A percentile compares a stretch with the other conserved stretches of the same genome.
phyloP scores from a whole-genome alignment of 2,797 vertebrate genomes.

The Xiphophorus birchmanni region DNA sequence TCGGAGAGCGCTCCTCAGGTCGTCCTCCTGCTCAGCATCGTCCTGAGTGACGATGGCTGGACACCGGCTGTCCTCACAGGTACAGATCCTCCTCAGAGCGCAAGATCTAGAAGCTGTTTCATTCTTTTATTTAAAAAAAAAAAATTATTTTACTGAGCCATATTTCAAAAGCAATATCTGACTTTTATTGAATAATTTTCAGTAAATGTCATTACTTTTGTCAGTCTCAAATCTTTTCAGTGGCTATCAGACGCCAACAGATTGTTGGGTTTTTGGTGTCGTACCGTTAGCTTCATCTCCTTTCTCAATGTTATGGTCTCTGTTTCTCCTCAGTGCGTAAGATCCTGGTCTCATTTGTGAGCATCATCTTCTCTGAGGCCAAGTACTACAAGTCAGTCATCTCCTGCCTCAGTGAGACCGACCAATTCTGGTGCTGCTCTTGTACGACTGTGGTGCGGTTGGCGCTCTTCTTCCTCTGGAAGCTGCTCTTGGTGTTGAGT shows the following conservation, averaged over 20 bases:
- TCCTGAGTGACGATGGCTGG: constrained; percentile 67
- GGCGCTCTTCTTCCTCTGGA: constrained; percentile 85
- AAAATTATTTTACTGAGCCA: too few species aligned
- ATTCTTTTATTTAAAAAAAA: too few species aligned
- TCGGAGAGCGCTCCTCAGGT: constrained; percentile 90
- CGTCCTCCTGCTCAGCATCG: constrained; percentile 81
- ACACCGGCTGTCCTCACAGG: constrained; percentile 73
- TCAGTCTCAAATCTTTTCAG: too few species aligned
- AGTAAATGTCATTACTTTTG: too few species aligned
- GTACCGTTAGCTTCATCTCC: background rate
- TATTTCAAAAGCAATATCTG: too few species aligned
- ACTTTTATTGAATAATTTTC: too few species aligned
- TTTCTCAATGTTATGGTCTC: background rate
- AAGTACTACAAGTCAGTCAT: constrained; percentile 88
- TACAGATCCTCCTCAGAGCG: constrained; percentile 3
- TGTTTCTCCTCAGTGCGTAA: constrained; percentile 82
- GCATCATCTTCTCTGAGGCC: constrained; percentile 81
- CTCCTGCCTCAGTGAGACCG: constrained; percentile 71
- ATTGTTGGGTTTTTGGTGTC: background rate
- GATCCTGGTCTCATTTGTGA: constrained; percentile 71
- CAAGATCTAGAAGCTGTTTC: too few species aligned
- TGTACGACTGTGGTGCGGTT: constrained; percentile 56
- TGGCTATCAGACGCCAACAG: background rate
- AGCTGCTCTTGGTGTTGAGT: constrained; percentile 84
- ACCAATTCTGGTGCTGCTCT: too few species aligned